A percentile compares a stretch with the other conserved stretches of the same genome.
phyloP scores from a whole-genome alignment of 2,113 vertebrate genomes.

The Ctenodactylus gundi region DNA sequence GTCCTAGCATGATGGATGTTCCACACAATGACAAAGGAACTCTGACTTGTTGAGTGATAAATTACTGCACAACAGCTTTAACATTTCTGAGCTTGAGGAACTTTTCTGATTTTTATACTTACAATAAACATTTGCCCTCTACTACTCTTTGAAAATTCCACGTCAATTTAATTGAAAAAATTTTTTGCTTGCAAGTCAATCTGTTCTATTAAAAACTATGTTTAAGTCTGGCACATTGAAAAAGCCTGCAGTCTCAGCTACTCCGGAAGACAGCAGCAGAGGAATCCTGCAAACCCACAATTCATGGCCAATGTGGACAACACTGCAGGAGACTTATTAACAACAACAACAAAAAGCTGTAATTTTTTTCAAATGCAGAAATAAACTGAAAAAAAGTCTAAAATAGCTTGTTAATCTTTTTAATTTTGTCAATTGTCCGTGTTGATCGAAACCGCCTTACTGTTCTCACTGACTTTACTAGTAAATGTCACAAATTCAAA shows the following conservation, averaged over 20 bases:
- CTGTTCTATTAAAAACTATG: constrained; percentile 8
- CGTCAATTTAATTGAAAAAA: not conserved
- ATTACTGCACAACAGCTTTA: not conserved
- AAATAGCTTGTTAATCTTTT: not conserved
- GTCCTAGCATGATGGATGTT: not conserved
- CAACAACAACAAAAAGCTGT: not conserved
- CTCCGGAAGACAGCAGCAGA: not conserved
- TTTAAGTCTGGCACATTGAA: not conserved
- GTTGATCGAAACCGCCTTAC: constrained; percentile 16
- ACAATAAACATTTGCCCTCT: not conserved
- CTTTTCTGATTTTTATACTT: not conserved
- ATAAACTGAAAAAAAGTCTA: constrained; percentile 17
- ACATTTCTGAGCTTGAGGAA: not conserved
- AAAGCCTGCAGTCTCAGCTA: not conserved
- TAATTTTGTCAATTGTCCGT: not conserved
- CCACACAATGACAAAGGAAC: not conserved
- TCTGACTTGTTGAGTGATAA: not conserved
- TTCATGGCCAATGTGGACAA: not conserved
- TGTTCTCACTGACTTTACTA: constrained; percentile 7
- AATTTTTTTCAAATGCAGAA: constrained; percentile 47
- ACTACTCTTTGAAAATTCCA: not conserved
- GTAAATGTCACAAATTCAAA: constrained; percentile 20
- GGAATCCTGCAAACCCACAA: not conserved
- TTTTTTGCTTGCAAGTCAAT: not conserved
- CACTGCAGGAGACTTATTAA: not conserved